These are phyloP conservation scores for Dryobota labecula DNA, from an alignment of 2,888 invertebrate genomes.

Conservation along the genomic window DNA sequence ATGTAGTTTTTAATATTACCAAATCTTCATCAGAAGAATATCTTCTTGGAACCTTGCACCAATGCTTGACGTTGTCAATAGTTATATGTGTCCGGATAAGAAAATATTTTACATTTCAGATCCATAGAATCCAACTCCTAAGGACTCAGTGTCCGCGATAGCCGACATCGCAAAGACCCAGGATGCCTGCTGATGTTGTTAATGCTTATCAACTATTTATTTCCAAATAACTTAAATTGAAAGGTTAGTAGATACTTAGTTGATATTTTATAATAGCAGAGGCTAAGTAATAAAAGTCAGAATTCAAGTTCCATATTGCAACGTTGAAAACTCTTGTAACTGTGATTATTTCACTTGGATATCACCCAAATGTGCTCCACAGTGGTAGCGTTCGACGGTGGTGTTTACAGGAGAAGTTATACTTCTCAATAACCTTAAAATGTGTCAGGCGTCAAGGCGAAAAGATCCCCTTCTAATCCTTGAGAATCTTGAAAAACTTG, in stretches of 20 bases:
- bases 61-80: too few relatives aligned
- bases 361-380: neutral
- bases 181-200: neutral
- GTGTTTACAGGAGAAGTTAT: neutral
- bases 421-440: neutral
- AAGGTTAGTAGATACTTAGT: conserved; percentile 5
- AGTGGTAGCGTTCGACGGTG: neutral
- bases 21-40: too few relatives aligned
- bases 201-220: conserved; percentile 16
- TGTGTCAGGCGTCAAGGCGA: neutral
- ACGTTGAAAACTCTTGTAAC: neutral
- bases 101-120: neutral
- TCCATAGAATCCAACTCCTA: too few relatives aligned
- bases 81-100: too few relatives aligned
- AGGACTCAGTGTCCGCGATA: neutral
- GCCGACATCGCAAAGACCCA: neutral
- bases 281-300: neutral
- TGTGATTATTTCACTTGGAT: neutral
- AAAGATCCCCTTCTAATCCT: neutral
- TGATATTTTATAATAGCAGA: neutral
- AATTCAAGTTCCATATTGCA: too few relatives aligned
- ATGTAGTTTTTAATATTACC: too few relatives aligned
- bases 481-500: neutral
- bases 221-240: conserved; percentile 22
- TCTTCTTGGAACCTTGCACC: too few relatives aligned